Evolutionary conservation across 2,113 vertebrate species (phyloP), one percentile per base, ranked within the genome.

Genomic region (Callionymus lyra): DNA sequence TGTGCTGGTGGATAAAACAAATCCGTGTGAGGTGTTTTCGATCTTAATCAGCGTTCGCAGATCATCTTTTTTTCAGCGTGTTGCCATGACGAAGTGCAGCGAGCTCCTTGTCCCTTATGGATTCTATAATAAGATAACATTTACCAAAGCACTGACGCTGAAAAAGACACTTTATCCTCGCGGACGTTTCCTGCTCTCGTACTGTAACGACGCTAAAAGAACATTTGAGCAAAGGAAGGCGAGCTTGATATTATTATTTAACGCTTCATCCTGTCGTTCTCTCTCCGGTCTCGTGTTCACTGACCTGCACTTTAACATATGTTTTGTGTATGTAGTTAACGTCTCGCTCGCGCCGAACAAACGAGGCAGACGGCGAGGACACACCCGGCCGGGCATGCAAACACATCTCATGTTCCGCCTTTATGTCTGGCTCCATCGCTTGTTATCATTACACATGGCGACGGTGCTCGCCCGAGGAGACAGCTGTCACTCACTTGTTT

Each of bases 401-500:
- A 72, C 65, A 37, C 21, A 21, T 33, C 38, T 12, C n/a, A n/a
- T n/a, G n/a, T 36, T 12, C 32, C 37, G 35, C 2, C 0, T 27
- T 16, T 56, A 32, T 33, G 34, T 50, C 19, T 51, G 16, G 31
- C 41, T 62, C 45, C 31, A 48, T 51, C 41, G 37, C 47, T 52
- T n/a, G 12, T 31, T 59, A 35, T 53, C 31, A 12, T 27, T 41
- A 53, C 36, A 50, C 10, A 35, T 2, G 32, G 2, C 45, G 4
- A 39, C 6, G 41, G 21, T 53, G 34, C 31, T 6, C 9, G 38
- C 63, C 50, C 1, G 54, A 53, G 43, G 72, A 72, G 64, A 70
- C 67, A 63, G 73, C 46, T 72, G 72, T 72, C 65, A 50, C 72
- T 73, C 56, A 48, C 49, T 49, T 15, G 21, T 27, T 27, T 27